phyloP scores from a whole-genome alignment of 2,888 invertebrate genomes.

The Pyrocoelia pectoralis region DNA sequence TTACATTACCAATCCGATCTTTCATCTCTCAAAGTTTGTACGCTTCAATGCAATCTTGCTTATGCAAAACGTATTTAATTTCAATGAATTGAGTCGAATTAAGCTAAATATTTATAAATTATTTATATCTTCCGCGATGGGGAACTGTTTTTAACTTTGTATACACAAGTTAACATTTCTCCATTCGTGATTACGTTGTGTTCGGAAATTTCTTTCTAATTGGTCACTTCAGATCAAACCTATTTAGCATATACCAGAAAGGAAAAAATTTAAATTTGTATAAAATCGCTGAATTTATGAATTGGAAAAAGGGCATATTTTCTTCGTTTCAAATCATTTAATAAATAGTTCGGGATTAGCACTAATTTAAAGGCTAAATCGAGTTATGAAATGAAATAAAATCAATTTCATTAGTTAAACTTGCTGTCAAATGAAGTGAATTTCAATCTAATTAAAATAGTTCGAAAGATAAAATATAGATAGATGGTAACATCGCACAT shows the following conservation, averaged over 20 bases:
- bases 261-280: too few species aligned
- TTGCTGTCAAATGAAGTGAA: background rate
- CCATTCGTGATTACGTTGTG: too few species aligned
- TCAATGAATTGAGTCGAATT: conserved; percentile 2
- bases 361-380: background rate
- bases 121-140: conserved; percentile 8
- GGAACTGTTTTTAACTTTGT: too few species aligned
- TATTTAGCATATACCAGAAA: too few species aligned
- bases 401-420: conserved; percentile 22
- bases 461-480: background rate
- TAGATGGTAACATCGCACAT: background rate
- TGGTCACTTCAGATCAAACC: too few species aligned
- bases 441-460: conserved; percentile 24
- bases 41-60: conserved; percentile 17
- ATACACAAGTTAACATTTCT: too few species aligned
- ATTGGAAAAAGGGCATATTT: too few species aligned
- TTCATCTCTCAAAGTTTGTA: conserved; percentile 21
- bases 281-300: too few species aligned
- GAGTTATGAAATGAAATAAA: conserved; percentile 17
- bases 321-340: too few species aligned
- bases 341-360: background rate
- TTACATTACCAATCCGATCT: conserved; percentile 21
- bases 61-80: conserved; percentile 19
- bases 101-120: too few species aligned
- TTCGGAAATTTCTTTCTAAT: too few species aligned